Conservation (phyloP, 2,113 vertebrate species). For the Eptesicus fuscus region DNA sequence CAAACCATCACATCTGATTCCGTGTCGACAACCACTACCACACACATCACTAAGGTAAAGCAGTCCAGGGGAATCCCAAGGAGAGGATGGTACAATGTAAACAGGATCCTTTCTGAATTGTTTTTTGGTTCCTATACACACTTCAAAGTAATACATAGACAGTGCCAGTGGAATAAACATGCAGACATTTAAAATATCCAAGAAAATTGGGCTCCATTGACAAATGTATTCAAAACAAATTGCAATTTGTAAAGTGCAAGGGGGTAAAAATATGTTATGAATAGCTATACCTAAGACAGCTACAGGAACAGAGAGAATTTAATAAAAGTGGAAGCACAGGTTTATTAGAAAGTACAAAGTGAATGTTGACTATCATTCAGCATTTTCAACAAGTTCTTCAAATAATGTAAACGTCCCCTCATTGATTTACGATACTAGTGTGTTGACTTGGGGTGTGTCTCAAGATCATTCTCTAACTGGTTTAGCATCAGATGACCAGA, state of each 20-base stretch:
- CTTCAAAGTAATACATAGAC: conserved; percentile 8
- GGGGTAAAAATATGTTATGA: conserved; percentile 33
- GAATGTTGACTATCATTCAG: neutral
- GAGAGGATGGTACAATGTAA: neutral
- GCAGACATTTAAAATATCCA: neutral
- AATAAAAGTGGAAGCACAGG: neutral
- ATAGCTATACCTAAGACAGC: neutral
- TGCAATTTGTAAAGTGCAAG: conserved; percentile 35
- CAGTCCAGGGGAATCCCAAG: neutral
- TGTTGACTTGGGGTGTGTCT: neutral
- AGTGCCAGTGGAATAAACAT: conserved; percentile 15
- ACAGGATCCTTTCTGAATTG: conserved; percentile 14
- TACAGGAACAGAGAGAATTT: neutral
- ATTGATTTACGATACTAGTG: neutral
- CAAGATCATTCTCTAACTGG: neutral
- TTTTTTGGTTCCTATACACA: neutral
- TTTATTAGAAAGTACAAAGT: neutral
- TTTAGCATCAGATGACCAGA: neutral
- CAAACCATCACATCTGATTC: conserved; percentile 99
- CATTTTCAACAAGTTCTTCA: neutral
- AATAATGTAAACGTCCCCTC: neutral
- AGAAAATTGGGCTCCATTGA: conserved; percentile 15
- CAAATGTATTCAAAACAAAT: conserved; percentile 14
- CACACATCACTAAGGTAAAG: conserved; percentile 98
- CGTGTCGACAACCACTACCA: conserved; percentile 96